A percentile compares a stretch with the other conserved stretches of the same genome.
These are phyloP conservation scores for Liodrosophila aerea DNA, from an alignment of 2,888 invertebrate species.

Conservation along the genomic window DNA sequence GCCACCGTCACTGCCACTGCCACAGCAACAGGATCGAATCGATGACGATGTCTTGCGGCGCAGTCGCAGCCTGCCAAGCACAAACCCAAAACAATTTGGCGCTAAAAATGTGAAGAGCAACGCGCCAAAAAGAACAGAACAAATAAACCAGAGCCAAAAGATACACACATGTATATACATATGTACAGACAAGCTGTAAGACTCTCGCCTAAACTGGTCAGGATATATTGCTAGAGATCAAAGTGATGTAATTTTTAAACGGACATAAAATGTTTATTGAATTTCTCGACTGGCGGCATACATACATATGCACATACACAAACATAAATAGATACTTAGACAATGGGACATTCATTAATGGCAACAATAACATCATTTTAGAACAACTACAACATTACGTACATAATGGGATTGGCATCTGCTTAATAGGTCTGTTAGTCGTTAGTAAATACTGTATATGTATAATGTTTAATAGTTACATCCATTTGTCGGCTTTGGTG, in stretches of 20 bases:
- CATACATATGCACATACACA: constrained; percentile 27
- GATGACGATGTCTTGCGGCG: constrained; percentile 70
- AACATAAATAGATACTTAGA: constrained; percentile 39
- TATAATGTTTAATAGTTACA: constrained; percentile 12
- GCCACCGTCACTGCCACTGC: constrained; percentile 4
- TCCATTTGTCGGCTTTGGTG: constrained; percentile 47
- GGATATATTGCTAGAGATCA: too few species aligned
- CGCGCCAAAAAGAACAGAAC: constrained; percentile 59
- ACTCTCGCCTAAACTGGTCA: constrained; percentile 17
- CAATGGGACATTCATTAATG: constrained; percentile 25
- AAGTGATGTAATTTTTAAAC: constrained; percentile 23
- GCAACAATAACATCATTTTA: constrained; percentile 41
- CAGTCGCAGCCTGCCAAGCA: constrained; percentile 66
- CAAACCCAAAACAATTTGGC: constrained; percentile 61
- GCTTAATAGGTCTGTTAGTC: constrained; percentile 22
- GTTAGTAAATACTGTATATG: constrained; percentile 12
- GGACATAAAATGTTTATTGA: constrained; percentile 58
- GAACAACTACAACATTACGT: constrained; percentile 57
- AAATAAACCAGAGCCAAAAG: constrained; percentile 23
- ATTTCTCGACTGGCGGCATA: constrained; percentile 38
- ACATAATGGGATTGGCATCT: constrained; percentile 32
- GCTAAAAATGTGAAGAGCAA: constrained; percentile 55
- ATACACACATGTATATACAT: constrained; percentile 11
- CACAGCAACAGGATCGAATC: constrained; percentile 21
- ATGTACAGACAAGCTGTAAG: constrained; percentile 10